Percentiles rank a stretch among this genome's conserved stretches.
Conservation (phyloP, 2,113 vertebrate species). For the Serranochromis macrocephalus region DNA sequence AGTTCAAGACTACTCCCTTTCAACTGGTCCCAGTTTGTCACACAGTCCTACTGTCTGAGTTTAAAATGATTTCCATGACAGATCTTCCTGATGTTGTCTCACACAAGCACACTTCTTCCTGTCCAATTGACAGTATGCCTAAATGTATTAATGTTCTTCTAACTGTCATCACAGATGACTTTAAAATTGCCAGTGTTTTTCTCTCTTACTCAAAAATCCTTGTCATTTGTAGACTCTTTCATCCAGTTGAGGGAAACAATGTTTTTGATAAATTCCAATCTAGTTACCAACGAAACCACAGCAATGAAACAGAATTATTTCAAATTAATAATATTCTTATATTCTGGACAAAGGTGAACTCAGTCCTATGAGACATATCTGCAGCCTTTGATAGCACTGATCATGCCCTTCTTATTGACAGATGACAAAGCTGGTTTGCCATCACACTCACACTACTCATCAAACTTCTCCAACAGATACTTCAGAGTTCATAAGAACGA, state of each 20-base stretch:
- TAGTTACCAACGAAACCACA: background rate
- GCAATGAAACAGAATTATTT: background rate
- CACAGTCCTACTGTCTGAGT: background rate
- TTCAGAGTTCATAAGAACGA: background rate
- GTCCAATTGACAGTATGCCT: background rate
- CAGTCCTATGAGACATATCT: background rate
- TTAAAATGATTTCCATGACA: background rate
- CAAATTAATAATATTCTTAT: background rate
- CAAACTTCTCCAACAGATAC: background rate
- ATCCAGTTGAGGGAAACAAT: background rate
- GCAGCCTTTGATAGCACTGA: background rate
- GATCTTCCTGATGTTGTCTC: background rate
- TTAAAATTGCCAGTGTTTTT: background rate
- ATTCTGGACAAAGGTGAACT: fast-evolving
- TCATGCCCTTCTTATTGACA: background rate
- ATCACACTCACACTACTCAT: background rate
- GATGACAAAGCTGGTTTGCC: background rate
- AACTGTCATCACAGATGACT: background rate
- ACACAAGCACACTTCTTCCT: background rate
- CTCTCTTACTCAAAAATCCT: background rate
- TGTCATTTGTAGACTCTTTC: background rate
- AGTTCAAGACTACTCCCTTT: background rate
- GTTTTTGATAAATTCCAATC: background rate
- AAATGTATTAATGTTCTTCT: background rate
- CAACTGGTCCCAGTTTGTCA: fast-evolving